phyloP scores from a whole-genome alignment of 2,113 vertebrate genomes.

The Leucoraja erinaceus region DNA sequence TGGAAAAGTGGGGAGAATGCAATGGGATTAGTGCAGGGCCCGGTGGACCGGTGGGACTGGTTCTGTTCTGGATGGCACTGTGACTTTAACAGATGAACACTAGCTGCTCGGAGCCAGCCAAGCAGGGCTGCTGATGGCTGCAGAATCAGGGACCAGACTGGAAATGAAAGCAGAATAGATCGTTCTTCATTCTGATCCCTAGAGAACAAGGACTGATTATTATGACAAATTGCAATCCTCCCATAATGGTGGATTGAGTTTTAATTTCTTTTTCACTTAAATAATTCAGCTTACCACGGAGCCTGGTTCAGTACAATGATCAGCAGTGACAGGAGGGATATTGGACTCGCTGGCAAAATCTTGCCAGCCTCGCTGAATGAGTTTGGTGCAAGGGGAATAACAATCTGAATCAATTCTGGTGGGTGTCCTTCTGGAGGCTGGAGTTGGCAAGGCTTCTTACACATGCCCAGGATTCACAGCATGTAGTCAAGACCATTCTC shows the following conservation, averaged over 20 bases:
- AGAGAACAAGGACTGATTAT: not conserved
- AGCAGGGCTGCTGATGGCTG: not conserved
- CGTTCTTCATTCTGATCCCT: not conserved
- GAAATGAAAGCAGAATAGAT: not conserved
- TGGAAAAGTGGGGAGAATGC: too few relatives aligned
- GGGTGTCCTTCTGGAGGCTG: not conserved
- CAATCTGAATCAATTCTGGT: not conserved
- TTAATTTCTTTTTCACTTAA: not conserved
- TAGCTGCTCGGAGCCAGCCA: not conserved
- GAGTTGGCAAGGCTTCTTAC: not conserved
- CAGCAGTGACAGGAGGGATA: not conserved
- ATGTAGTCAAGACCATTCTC: not conserved
- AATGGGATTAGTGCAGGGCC: too few relatives aligned
- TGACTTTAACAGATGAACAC: not conserved
- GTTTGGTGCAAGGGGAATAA: not conserved
- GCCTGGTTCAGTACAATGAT: not conserved
- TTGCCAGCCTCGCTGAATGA: not conserved
- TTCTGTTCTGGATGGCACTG: too few relatives aligned
- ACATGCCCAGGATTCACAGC: not conserved
- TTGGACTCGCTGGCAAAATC: not conserved
- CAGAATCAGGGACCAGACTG: not conserved
- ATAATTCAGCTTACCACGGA: not conserved
- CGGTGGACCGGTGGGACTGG: too few relatives aligned
- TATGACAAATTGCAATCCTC: not conserved
- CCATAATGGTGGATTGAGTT: not conserved